Base-by-base conservation (phyloP, 2,888 invertebrate genomes). In the Diarsia brunnea region DNA sequence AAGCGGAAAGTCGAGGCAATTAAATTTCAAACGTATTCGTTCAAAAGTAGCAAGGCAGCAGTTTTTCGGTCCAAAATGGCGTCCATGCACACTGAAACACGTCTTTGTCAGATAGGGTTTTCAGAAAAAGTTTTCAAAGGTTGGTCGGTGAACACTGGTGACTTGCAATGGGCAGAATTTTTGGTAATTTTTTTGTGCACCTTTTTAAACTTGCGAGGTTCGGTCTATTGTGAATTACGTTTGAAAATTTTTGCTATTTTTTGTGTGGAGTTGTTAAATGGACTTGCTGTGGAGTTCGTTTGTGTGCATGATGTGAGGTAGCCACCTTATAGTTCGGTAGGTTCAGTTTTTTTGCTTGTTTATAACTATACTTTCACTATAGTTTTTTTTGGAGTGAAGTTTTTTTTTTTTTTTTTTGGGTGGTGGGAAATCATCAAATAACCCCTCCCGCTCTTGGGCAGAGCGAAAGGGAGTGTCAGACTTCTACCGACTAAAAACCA, bases 111-210 rank as follows among this genome's bases (percentile, higher is more conserved):
- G 79, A 83, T 73, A 79, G 65, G 78, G 75, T 82, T 84, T 86
- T 74, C 74, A 84, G 81, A 85, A 88, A 88, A 88, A 84, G 77
- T 82, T 84, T 84, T 79, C 87, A 87, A 88, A 88, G 87, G 85
- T 81, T 70, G 69, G 49, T 63, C 68, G 61, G 68, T 67, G 78
- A 73, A 69, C 72, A 75, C 60, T 53, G 67, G 82, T 66, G 73
- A 76, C 84, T 81, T 82, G 64, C 76, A 73, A 60, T 53, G 43
- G 43, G 63, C 8, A 72, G 65, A 68, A 51, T 38, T 49, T 76
- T 83, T 85, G 76, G 78, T 82, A 75, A 85, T 81, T 87, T 85
- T 87, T 85, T 84, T 70, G 75, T 19, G 63, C 72, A 55, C 51
- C 61, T 75, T 82, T 87, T 84, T 79, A 84, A 75, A 78, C 61